Evolutionary conservation across 2,888 invertebrate species (phyloP), one percentile per base, ranked within the genome.

Genomic region (Drosophila mulleri): DNA sequence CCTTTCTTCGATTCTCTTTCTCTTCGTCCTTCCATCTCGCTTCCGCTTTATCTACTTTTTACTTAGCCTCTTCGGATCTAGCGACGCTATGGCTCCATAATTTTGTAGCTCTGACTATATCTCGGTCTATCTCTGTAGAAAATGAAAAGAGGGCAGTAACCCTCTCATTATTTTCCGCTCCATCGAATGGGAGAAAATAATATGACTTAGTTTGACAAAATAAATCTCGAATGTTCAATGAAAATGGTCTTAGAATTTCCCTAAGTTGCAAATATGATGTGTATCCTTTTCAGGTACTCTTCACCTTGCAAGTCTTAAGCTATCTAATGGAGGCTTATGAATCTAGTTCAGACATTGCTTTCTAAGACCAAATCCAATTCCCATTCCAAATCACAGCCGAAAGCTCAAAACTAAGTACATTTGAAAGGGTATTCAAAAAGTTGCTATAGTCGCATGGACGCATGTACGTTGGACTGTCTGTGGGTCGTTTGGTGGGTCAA

Each of bases 401-500:
- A 11, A 5, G 1, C 2, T 12, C 6, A 5, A 20, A 44, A 14
- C 14, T 23, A 44, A 14, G 7, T 23, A 14, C n/a, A 53, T 53
- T 42, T 6, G 23, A 42, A 26, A 75, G 72, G 26, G 70, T 47
- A 48, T 57, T 39, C 18, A 0, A 12, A 20, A 9, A 29, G 18
- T 1, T 14, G 1, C 6, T 20, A 4, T 32, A 29, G 20, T 16
- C 12, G 6, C 8, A 7, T 23, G 8, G 39, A 7, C n/a, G 32
- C 29, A 7, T 5, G 12, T 0, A 5, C 29, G 47, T 32, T 23
- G 45, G 64, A n/a, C 39, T 42, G 54, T 23, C 35, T 42, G 37
- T 20, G 58, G 66, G 42, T 47, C 57, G 54, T 18, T 52, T 37
- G 61, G 45, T 61, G 78, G 63, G 32, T 67, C 67, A 64, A 64